Evolutionary conservation across 2,888 invertebrate species (phyloP), one percentile per base, ranked within the genome.

Genomic region (Poecilobothrus nobilitatus): DNA sequence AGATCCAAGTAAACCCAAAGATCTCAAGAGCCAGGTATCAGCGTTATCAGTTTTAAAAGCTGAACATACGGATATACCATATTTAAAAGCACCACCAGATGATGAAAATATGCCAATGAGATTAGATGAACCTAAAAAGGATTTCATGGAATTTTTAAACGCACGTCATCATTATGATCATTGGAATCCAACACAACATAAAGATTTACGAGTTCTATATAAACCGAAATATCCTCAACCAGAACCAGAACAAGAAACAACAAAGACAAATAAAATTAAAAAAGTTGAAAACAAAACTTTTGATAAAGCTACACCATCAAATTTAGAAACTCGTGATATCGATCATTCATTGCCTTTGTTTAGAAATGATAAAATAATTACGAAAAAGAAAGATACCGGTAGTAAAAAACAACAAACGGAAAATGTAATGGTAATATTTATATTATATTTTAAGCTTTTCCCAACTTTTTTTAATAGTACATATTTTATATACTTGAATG

Each of bases 101-200:
- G 78, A 81, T 63, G 69, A 69, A 2, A 68, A 73, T 0, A 69
- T 74, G 3, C 73, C 71, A 33, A 74, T 74, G 6, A 81, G 81
- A 71, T 75, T 80, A 2, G 72, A 75, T 0, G 65, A 72, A 0
- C 68, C 75, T 18, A 76, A 78, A 63, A 75, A 76, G 0, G 75
- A 76, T 0, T 81, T 73, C 44, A 75, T 76, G 7, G 71, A 74
- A 0, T 71, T 74, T 4, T 77, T 81, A 10, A 76, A 79, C 63
- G 76, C 76, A 0, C 76, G 81, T 0, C 81, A 81, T 69, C 81
- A 81, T 72, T 81, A 81, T 69, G 79, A 79, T 68, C 81, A 81
- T 70, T 77, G 76, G 75, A 73, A 78, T 44, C 76, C 78, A 1
- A 78, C 77, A 0, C 78, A 81, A 67, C 74, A 74, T 33, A 78